Evolutionary conservation across 2,797 vertebrate species (phyloP), one percentile per base, ranked within the genome.

Genomic region (Leptodactylus fallax): DNA sequence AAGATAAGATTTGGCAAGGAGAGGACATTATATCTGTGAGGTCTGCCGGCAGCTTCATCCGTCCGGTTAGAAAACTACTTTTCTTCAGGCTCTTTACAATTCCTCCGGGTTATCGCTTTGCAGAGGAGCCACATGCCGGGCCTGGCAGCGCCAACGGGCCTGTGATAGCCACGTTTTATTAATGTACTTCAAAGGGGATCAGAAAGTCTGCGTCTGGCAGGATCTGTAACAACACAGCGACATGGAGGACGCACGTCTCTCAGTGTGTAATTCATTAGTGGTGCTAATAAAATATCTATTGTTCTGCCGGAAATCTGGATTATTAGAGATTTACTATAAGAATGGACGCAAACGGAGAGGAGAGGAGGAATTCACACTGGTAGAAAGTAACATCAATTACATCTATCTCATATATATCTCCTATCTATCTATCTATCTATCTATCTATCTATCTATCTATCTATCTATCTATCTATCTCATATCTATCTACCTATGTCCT

Each of bases 1-100:
- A 47, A 78, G 88, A 89, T 87, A 87, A 87, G 81, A 49, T 71
- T 85, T 87, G 80, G 81, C 88, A 63, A 74, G n/a, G 25, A 79
- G 25, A 51, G 45, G 47, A 56, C 72, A 65, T 81, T 13, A 81
- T 83, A 86, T 83, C 85, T 79, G 55, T 55, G 74, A 77, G 79
- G 77, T 23, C 76, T 9, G 74, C 14, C 9, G 55, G 45, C 78
- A 23, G 72, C 88, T 53, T 36, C 88, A 60, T 61, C 45, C 81
- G 81, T 23, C 9, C 86, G 14, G 17, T 36, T 36, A 60, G 17
- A 84, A 55, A 36, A 74, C 76, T 74, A 27, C 67, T 23, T 81
- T 88, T 88, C 77, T 88, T 85, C 45, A 13, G 58, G 36, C 55
- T 12, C 67, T n/a, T 56, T 71, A 61, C 27, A 36, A 47, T 27